Conservation (phyloP, 2,113 vertebrate species). For the Hyla sarda region DNA sequence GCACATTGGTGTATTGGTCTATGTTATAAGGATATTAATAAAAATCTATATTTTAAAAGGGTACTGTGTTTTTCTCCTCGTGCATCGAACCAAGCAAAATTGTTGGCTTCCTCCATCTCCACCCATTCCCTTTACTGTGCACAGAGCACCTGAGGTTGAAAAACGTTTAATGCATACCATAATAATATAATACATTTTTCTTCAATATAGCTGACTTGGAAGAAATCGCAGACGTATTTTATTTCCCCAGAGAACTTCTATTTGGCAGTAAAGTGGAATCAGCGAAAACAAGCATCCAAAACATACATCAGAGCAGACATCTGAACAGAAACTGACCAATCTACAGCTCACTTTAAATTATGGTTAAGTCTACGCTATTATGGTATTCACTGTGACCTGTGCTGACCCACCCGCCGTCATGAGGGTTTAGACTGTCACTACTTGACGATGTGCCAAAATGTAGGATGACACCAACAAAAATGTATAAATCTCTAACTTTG, state of each 20-base stretch:
- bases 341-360: constrained; percentile 16
- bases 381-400: constrained; percentile 3
- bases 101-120: neutral
- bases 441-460: neutral
- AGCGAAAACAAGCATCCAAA: constrained; percentile 41
- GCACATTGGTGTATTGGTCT: no score
- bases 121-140: neutral
- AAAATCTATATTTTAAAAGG: no score
- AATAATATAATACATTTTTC: constrained; percentile 50
- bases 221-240: constrained; percentile 39
- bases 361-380: neutral
- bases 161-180: constrained; percentile 32
- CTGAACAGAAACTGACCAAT: constrained; percentile 12
- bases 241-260: constrained; percentile 39
- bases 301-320: constrained; percentile 35
- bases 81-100: neutral
- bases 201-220: constrained; percentile 44
- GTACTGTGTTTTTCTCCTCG: no score
- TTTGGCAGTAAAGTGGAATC: constrained; percentile 43
- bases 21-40: no score
- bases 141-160: constrained; percentile 39
- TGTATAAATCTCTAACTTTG: neutral
- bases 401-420: neutral
- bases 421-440: neutral
- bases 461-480: neutral